These are phyloP conservation scores for Anolis sagrei DNA, from an alignment of 2,113 vertebrate genomes.

Conservation along the genomic window DNA sequence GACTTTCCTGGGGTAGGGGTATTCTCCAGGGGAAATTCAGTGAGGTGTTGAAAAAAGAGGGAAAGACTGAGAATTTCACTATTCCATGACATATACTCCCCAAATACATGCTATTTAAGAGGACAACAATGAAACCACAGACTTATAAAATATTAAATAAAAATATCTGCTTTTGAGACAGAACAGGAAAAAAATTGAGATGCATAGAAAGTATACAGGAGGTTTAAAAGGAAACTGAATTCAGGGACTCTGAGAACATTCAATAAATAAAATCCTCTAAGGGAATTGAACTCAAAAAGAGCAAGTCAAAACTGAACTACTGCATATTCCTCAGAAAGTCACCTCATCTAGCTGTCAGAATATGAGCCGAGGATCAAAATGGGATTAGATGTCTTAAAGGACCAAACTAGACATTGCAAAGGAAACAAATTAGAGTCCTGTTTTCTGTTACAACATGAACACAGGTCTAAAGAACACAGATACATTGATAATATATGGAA, in stretches of 20 bases:
- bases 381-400: slow-evolving; percentile 5
- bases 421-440: neutral
- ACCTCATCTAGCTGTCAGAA: slow-evolving; percentile 25
- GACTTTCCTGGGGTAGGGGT: neutral
- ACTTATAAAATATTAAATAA: slow-evolving; percentile 25
- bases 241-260: slow-evolving; percentile 29
- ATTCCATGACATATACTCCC: neutral
- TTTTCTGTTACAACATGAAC: neutral
- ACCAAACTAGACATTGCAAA: neutral
- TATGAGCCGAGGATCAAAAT: slow-evolving; percentile 21
- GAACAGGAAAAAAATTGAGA: slow-evolving; percentile 10
- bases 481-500: neutral
- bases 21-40: neutral
- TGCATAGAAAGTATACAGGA: slow-evolving; percentile 30
- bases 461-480: neutral
- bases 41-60: neutral
- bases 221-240: slow-evolving; percentile 10
- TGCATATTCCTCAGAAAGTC: slow-evolving; percentile 23
- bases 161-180: slow-evolving; percentile 32
- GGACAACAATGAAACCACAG: neutral
- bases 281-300: slow-evolving; percentile 50
- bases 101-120: slow-evolving; percentile 42
- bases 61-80: neutral
- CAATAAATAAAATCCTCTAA: slow-evolving; percentile 41
- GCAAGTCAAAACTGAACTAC: slow-evolving; percentile 10